Conservation (phyloP, 2,797 vertebrate genomes). For the Hippopotamyrus pictus region DNA sequence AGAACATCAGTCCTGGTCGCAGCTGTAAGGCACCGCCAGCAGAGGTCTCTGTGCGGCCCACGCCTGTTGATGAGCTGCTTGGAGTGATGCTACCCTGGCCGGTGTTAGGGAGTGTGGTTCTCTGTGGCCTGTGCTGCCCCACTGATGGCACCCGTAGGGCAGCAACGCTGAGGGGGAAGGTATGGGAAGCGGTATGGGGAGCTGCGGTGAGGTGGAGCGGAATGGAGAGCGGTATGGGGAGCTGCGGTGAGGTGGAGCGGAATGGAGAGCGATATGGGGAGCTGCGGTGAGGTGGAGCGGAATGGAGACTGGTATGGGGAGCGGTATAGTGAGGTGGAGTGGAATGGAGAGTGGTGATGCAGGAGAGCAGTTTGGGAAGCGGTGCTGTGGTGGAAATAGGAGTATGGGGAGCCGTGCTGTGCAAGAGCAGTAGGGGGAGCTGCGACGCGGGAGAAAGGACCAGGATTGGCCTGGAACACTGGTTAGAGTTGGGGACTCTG, state of each 20-base stretch:
- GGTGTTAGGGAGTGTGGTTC: not conserved
- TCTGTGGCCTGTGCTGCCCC: not conserved
- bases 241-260: not conserved
- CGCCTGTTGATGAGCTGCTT: not conserved
- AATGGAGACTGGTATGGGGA: no score
- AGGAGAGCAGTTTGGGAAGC: not conserved
- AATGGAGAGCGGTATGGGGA: no score
- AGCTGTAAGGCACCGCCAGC: not conserved
- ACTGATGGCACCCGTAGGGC: not conserved
- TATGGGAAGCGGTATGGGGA: not conserved
- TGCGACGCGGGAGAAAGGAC: constrained; percentile 21
- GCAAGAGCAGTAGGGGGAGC: not conserved
- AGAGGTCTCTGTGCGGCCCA: not conserved
- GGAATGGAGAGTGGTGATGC: not conserved
- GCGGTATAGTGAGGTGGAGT: not conserved
- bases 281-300: not conserved
- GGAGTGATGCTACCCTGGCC: not conserved
- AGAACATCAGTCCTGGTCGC: not conserved
- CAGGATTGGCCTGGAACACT: not conserved
- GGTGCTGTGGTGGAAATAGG: no score
- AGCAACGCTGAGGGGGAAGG: not conserved
- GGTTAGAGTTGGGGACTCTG: constrained; percentile 57
- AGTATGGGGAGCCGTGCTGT: not conserved
- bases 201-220: not conserved
- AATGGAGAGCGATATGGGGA: constrained; percentile 42